Evolutionary conservation across 1,140 invertebrate species (phyloP).

Genomic region (Rhagoletis zephyria): DNA sequence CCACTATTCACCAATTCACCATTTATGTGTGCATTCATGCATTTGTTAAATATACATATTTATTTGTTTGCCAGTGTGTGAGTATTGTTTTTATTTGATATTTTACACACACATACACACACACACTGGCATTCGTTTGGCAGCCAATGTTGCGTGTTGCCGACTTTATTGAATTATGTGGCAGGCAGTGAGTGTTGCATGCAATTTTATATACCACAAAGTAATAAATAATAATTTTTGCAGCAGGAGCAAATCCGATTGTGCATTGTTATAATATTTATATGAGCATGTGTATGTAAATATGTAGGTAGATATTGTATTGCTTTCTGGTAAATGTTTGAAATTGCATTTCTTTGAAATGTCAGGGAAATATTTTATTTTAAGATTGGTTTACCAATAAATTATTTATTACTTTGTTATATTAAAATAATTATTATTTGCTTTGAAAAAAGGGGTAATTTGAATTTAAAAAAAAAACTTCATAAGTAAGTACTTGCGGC

Average conservation of each 20-base stretch:
- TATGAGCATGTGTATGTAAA: not conserved
- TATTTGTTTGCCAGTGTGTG: not conserved
- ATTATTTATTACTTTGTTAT: no score
- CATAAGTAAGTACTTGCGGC: no score
- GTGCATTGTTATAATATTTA: not conserved
- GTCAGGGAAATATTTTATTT: no score
- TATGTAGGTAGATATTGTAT: not conserved
- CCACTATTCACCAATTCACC: not conserved
- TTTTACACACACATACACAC: not conserved
- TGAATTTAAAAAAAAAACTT: no score
- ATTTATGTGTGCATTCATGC: not conserved
- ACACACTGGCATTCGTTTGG: conserved; percentile 30
- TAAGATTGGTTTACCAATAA: no score
- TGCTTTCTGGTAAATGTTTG: no score
- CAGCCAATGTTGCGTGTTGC: conserved; percentile 45
- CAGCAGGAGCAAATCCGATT: conserved; percentile 21
- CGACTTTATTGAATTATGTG: conserved; percentile 52
- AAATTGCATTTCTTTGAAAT: no score
- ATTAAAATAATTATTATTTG: no score
- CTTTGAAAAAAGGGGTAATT: no score
- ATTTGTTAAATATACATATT: no score
- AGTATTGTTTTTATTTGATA: conserved; percentile 21
- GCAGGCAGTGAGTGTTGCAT: conserved; percentile 30
- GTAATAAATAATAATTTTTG: conserved; percentile 40
- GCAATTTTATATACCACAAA: conserved; percentile 34